phyloP scores from a whole-genome alignment of 2,797 vertebrate genomes.

The Clarias fuscus region DNA sequence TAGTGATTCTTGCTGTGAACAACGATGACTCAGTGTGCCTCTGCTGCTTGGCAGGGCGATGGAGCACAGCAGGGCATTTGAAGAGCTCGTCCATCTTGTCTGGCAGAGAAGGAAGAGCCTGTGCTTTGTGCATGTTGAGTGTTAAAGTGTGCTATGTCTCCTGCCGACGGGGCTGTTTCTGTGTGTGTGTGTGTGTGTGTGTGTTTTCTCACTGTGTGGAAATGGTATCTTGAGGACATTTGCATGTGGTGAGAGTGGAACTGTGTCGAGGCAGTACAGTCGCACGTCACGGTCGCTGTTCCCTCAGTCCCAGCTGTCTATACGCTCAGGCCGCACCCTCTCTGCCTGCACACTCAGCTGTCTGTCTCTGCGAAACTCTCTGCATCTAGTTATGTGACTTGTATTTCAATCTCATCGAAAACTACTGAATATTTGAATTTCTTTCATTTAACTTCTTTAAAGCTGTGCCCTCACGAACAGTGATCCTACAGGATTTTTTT shows the following conservation, averaged over 20 bases:
- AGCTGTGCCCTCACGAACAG: not conserved
- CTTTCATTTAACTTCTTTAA: not conserved
- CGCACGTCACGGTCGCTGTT: constrained; percentile 52
- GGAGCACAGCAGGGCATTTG: constrained; percentile 18
- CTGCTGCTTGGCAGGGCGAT: constrained; percentile 26
- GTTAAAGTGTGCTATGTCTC: constrained; percentile 7
- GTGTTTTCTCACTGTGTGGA: not conserved
- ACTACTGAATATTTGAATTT: not conserved
- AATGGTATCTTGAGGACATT: not conserved
- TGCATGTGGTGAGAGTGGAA: not conserved
- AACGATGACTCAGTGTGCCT: constrained; percentile 31
- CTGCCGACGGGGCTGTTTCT: not conserved
- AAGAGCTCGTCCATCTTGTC: constrained; percentile 39
- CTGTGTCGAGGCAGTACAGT: constrained; percentile 16
- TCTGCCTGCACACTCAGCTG: constrained; percentile 29
- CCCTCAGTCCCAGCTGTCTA: constrained; percentile 52
- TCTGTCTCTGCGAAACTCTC: constrained; percentile 51
- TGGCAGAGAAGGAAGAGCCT: constrained; percentile 21
- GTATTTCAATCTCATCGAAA: not conserved
- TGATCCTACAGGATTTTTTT: not conserved
- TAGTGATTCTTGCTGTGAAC: not conserved
- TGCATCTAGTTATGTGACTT: constrained; percentile 55
- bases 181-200: not conserved
- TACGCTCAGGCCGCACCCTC: constrained; percentile 69
- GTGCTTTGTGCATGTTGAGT: constrained; percentile 14